These are phyloP conservation scores for Meghimatium bilineatum DNA, from an alignment of 2,888 invertebrate species.

Conservation along the genomic window DNA sequence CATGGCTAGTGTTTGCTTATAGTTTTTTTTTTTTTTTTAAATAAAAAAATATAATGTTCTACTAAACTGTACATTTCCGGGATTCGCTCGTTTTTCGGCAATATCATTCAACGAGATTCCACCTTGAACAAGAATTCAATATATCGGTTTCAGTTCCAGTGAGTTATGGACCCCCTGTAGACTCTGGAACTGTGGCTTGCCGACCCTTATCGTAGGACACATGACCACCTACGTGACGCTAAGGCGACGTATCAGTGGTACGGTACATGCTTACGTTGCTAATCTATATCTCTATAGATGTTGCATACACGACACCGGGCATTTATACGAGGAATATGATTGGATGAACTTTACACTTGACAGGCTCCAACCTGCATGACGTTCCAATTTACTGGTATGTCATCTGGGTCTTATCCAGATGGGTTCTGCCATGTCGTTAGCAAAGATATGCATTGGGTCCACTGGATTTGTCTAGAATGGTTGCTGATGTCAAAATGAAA, in stretches of 20 bases:
- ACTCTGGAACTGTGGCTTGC: background rate
- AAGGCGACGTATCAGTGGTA: background rate
- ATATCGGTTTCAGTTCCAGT: slow-evolving; percentile 8
- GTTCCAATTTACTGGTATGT: too few relatives aligned
- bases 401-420: too few relatives aligned
- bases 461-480: too few relatives aligned
- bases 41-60: too few relatives aligned
- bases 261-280: background rate
- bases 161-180: slow-evolving; percentile 8
- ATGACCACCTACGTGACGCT: slow-evolving; percentile 13
- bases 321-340: background rate
- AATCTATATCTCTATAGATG: background rate
- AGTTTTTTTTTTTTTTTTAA: too few relatives aligned
- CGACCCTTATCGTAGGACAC: background rate
- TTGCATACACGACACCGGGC: background rate
- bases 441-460: too few relatives aligned
- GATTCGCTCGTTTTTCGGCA: background rate
- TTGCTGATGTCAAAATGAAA: too few relatives aligned
- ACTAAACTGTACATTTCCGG: background rate
- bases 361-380: too few relatives aligned
- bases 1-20: too few relatives aligned
- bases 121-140: slow-evolving; percentile 22
- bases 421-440: too few relatives aligned
- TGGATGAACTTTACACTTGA: background rate
- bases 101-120: background rate